Percentiles rank a stretch among this genome's conserved stretches.
Conservation (phyloP, 92 coral and sea anemone species). For the Heliopora coerulea region DNA sequence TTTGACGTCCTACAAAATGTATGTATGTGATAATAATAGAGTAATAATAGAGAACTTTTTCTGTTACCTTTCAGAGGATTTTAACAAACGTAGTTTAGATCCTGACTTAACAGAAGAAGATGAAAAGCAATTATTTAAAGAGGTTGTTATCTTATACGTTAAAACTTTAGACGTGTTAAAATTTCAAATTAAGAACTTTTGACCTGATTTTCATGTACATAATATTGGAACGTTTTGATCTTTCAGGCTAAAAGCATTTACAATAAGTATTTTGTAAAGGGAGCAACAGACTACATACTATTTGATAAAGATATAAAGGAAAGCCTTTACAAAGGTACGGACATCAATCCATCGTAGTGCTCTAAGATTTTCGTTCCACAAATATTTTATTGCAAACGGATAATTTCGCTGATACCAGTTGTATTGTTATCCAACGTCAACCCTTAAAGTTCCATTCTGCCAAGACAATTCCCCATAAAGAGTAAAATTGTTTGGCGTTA, state of each 20-base stretch:
- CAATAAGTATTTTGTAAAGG: conserved; percentile 79
- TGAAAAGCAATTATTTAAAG: conserved; percentile 63
- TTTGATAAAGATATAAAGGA: conserved; percentile 74
- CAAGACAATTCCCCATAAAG: too few species aligned
- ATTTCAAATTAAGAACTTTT: not conserved
- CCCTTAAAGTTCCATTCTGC: too few species aligned
- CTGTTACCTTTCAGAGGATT: conserved; percentile 69
- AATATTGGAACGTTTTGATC: not conserved
- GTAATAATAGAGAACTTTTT: too few species aligned
- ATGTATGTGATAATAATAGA: too few species aligned
- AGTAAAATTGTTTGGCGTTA: too few species aligned
- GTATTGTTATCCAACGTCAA: too few species aligned
- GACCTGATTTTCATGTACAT: not conserved
- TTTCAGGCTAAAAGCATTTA: conserved; percentile 87
- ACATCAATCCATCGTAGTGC: too few species aligned
- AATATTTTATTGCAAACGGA: too few species aligned
- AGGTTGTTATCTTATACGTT: conserved; percentile 53
- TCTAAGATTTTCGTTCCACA: too few species aligned
- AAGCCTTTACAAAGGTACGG: conserved; percentile 71
- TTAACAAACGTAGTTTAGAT: conserved; percentile 81
- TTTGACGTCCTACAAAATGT: too few species aligned
- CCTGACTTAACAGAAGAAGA: conserved; percentile 68
- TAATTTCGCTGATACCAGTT: too few species aligned
- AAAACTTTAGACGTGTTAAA: not conserved
- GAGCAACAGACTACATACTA: conserved; percentile 82